These are phyloP conservation scores for Spodoptera picta DNA, from an alignment of 2,888 invertebrate species.

Conservation along the genomic window DNA sequence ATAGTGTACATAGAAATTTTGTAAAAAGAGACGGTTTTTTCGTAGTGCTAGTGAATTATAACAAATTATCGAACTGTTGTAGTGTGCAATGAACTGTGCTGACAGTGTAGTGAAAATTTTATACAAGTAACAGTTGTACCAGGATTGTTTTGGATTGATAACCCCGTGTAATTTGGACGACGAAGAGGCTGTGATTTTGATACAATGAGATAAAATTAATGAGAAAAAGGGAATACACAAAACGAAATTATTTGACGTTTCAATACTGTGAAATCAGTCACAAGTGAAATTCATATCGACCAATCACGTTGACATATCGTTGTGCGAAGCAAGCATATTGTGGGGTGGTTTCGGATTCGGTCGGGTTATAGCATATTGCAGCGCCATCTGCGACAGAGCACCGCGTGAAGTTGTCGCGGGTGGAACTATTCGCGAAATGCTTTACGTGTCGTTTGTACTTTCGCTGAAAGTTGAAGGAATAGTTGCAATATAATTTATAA, in stretches of 20 bases:
- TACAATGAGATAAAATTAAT: conserved; percentile 50
- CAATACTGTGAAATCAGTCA: conserved; percentile 75
- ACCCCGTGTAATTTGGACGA: conserved; percentile 61
- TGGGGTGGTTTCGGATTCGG: conserved; percentile 61
- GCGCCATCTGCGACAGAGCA: conserved; percentile 79
- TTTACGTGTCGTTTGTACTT: conserved; percentile 84
- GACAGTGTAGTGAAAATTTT: conserved; percentile 76
- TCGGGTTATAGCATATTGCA: conserved; percentile 58
- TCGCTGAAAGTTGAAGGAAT: conserved; percentile 74
- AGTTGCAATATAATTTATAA: conserved; percentile 65
- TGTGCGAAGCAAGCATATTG: conserved; percentile 52
- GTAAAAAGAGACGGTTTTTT: conserved; percentile 65
- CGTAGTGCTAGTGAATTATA: conserved; percentile 71
- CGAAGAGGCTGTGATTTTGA: conserved; percentile 74
- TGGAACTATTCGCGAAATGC: conserved; percentile 77
- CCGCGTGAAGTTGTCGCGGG: conserved; percentile 75
- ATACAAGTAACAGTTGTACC: conserved; percentile 61
- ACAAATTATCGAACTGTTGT: conserved; percentile 68
- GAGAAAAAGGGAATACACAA: conserved; percentile 65
- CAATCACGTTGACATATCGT: conserved; percentile 63
- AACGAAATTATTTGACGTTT: conserved; percentile 77
- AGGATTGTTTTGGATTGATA: conserved; percentile 74
- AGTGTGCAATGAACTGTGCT: conserved; percentile 71
- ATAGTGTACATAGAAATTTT: conserved; percentile 76
- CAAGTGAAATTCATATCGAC: conserved; percentile 67